These are phyloP conservation scores for Hypotaenidia philippensis DNA, from an alignment of 2,797 vertebrate species.

Conservation along the genomic window DNA sequence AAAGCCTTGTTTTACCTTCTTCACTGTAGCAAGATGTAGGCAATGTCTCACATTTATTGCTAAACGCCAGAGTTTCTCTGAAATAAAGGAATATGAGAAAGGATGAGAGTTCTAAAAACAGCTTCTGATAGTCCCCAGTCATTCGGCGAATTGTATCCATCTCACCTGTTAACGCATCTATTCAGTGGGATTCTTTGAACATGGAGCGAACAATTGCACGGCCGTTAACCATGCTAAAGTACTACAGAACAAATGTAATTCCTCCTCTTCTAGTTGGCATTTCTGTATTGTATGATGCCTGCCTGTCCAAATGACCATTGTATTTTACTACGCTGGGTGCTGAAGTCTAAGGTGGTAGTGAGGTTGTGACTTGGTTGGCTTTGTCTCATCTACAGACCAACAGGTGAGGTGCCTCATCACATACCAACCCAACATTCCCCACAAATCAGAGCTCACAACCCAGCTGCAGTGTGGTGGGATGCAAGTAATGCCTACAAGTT, in stretches of 20 bases:
- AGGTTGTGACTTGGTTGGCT: neutral
- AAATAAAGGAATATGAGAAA: neutral
- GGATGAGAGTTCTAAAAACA: neutral
- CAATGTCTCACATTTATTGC: neutral
- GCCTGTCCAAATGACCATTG: neutral
- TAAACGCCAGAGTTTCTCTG: neutral
- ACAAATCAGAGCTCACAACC: neutral
- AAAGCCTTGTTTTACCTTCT: neutral
- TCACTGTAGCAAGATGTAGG: neutral
- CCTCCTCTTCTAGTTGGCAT: neutral
- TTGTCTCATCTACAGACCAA: neutral
- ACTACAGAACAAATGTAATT: neutral
- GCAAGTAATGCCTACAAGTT: neutral
- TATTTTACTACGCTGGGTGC: neutral
- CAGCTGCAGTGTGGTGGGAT: neutral
- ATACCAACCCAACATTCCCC: neutral
- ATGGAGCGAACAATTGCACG: neutral
- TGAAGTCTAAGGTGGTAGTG: neutral
- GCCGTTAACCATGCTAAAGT: neutral
- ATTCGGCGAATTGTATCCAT: neutral
- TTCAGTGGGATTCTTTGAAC: neutral
- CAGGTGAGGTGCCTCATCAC: neutral
- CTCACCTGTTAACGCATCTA: neutral
- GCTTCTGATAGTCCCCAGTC: neutral
- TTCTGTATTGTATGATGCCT: accelerated